Evolutionary conservation across 2,888 invertebrate genomes (phyloP), one percentile per base, ranked within the genome.

Genomic region (Epicampocera succincta): DNA sequence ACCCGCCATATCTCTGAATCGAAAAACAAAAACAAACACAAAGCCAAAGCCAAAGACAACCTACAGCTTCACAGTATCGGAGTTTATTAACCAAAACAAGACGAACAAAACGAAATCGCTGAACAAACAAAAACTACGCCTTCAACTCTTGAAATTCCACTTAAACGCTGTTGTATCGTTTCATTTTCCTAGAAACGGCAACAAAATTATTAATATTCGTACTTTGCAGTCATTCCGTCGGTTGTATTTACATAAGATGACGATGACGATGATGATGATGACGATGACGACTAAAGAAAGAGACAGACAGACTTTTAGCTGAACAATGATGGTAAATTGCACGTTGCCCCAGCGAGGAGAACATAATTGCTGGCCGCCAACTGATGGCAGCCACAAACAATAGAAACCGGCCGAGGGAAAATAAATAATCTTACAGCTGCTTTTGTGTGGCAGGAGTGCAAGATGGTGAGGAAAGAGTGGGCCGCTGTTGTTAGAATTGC

Each of bases 131-230:
- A n/a, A 19, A 25, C 42, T 63, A 78, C 82, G 82, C 82, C 82
- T 82, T 75, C 74, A n/a, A 56, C 17, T 13, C n/a, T 60, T 17
- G 17, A 46, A 29, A 50, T 50, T 48, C 50, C 61, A 54, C 13
- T 56, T 13, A 40, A 65, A 74, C 46, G 33, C 8, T 9, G 48
- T 48, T 44, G 46, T 61, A 54, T 52, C 21, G 21, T 40, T 33
- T 44, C 3, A 13, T 2, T 52, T 81, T 81, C 78, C 65, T 48
- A 71, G 78, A 82, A 82, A 78, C 75, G 60, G 65, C 65, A 65
- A 71, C 42, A 82, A 82, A 82, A 82, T 82, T 82, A 82, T 78
- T 75, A 74, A 74, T 78, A 78, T 82, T 82, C 65, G 25, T 50
- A 56, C 40, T 38, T 8, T 58, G 66, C 65, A 74, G 65, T 61